phyloP scores from a whole-genome alignment of 64 coral and sea anemone genomes.

The Hydrozoanthus tunicans region DNA sequence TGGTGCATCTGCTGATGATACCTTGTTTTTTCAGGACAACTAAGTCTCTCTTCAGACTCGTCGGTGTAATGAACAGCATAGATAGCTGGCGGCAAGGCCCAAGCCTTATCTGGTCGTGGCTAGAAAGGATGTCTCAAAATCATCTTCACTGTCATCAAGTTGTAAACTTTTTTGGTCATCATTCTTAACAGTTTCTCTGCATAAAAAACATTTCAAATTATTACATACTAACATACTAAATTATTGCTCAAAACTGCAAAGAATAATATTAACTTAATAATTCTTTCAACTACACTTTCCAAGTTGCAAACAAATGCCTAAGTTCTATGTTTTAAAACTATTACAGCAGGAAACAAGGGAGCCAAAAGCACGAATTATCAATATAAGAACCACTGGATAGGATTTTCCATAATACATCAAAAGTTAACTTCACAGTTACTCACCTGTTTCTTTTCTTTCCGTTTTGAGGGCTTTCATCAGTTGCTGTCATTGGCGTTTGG shows the following conservation, averaged over 20 bases:
- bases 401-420: conserved; percentile 43
- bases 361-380: conserved; percentile 28
- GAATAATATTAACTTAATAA: background rate
- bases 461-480: background rate
- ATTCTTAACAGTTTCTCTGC: conserved; percentile 9
- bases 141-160: background rate
- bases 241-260: background rate
- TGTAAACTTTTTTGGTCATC: background rate
- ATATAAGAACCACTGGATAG: conserved; percentile 17
- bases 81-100: conserved; percentile 4
- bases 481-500: conserved; percentile 22
- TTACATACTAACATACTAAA: too few relatives aligned
- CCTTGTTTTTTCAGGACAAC: background rate
- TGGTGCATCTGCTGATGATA: conserved; percentile 5
- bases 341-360: background rate
- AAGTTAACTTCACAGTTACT: conserved; percentile 20
- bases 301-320: conserved; percentile 9
- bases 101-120: background rate
- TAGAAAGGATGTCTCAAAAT: background rate
- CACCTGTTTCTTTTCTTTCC: conserved; percentile 27
- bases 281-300: background rate
- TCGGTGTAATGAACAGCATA: background rate
- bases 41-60: conserved; percentile 6
- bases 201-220: conserved; percentile 1
- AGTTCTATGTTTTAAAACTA: conserved; percentile 32